Percentiles rank a stretch among this genome's conserved stretches.
These are phyloP conservation scores for Cantharis lateralis DNA, from an alignment of 2,888 invertebrate genomes.

Conservation along the genomic window DNA sequence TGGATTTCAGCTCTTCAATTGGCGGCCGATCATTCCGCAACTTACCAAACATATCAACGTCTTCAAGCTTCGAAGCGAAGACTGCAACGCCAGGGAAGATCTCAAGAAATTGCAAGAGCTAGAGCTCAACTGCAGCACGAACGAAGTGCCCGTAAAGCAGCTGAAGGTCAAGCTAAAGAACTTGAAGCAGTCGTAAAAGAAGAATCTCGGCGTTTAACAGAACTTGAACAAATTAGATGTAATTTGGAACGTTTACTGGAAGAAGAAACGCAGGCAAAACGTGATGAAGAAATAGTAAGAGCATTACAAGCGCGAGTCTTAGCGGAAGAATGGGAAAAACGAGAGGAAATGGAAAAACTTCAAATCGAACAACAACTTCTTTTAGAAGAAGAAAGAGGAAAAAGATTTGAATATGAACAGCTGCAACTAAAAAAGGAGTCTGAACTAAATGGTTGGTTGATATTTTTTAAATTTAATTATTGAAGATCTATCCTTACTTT, in stretches of 20 bases:
- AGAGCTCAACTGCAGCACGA: slow-evolving; percentile 67
- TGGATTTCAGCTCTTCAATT: slow-evolving; percentile 77
- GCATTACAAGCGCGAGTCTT: slow-evolving; percentile 73
- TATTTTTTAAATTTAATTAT: neutral
- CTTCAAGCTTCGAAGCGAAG: slow-evolving; percentile 61
- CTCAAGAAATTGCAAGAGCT: slow-evolving; percentile 64
- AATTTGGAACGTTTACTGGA: slow-evolving; percentile 74
- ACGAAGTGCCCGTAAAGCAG: slow-evolving; percentile 64
- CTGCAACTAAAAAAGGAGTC: slow-evolving; percentile 73
- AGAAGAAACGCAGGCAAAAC: slow-evolving; percentile 82
- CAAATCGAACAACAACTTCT: slow-evolving; percentile 76
- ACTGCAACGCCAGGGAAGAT: slow-evolving; percentile 60
- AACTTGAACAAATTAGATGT: slow-evolving; percentile 71
- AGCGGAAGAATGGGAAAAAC: slow-evolving; percentile 82
- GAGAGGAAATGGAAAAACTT: slow-evolving; percentile 79
- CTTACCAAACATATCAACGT: slow-evolving; percentile 72
- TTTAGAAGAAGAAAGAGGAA: slow-evolving; percentile 74
- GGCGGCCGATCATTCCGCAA: slow-evolving; percentile 72
- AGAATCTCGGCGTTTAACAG: slow-evolving; percentile 73
- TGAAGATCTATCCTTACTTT: neutral
- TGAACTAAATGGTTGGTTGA: slow-evolving; percentile 66
- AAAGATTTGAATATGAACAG: slow-evolving; percentile 74
- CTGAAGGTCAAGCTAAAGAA: slow-evolving; percentile 66
- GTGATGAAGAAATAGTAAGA: slow-evolving; percentile 81
- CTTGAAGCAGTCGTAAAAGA: slow-evolving; percentile 70